phyloP scores from a whole-genome alignment of 2,113 vertebrate species.

The Corynorhinus townsendii region DNA sequence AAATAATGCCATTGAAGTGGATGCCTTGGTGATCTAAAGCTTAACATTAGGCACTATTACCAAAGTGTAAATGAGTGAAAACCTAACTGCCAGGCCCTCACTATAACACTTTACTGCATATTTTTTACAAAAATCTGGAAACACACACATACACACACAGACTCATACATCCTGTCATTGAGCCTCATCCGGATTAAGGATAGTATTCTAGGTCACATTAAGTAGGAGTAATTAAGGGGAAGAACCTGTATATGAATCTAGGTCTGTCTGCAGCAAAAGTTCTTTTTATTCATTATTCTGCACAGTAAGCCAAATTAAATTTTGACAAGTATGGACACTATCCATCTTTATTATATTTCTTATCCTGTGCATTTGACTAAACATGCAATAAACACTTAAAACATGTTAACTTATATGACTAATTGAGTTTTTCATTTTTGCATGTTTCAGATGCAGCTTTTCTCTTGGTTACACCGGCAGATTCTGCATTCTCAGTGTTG shows the following conservation, averaged over 20 bases:
- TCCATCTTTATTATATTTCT: background rate
- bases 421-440: background rate
- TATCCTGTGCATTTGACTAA: background rate
- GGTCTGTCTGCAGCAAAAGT: background rate
- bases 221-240: background rate
- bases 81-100: background rate
- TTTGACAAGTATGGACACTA: background rate
- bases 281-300: background rate
- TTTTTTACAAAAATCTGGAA: background rate
- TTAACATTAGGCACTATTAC: background rate
- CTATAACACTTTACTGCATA: background rate
- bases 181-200: background rate
- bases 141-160: background rate
- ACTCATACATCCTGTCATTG: background rate
- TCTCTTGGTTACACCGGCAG: conserved; percentile 76
- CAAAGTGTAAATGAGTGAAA: background rate
- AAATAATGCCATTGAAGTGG: background rate
- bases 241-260: background rate
- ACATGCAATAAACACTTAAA: background rate
- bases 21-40: background rate
- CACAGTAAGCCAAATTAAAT: background rate
- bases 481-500: conserved; percentile 77
- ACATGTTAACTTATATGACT: background rate
- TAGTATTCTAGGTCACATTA: background rate
- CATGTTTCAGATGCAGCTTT: conserved; percentile 80